These are phyloP conservation scores for Tetheella fluctuosa DNA, from an alignment of 2,888 invertebrate genomes.

Conservation along the genomic window DNA sequence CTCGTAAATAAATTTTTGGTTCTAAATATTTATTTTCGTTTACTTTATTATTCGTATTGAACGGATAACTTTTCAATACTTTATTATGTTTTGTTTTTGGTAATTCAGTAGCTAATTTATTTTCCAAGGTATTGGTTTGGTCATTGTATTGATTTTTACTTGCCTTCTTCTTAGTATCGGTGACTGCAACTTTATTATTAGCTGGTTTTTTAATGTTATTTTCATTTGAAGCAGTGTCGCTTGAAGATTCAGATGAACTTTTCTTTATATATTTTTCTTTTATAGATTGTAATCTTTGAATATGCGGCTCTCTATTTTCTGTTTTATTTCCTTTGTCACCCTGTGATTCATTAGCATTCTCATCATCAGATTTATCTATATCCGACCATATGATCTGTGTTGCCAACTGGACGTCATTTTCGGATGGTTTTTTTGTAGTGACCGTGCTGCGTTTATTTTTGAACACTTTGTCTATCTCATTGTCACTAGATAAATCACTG, in stretches of 20 bases:
- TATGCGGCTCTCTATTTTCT: too few relatives aligned
- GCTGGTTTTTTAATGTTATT: background rate
- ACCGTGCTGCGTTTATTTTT: slow-evolving; percentile 18
- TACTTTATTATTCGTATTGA: background rate
- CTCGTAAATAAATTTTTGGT: background rate
- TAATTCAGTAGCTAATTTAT: background rate
- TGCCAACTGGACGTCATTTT: slow-evolving; percentile 24
- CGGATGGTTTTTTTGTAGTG: slow-evolving; percentile 4
- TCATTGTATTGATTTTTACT: background rate
- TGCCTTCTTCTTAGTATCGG: background rate
- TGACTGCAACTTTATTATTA: background rate
- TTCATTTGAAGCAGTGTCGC: background rate
- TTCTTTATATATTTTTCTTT: too few relatives aligned
- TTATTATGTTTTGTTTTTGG: too few relatives aligned
- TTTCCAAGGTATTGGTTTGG: background rate
- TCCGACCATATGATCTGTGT: slow-evolving; percentile 46
- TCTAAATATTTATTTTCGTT: background rate
- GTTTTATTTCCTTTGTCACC: slow-evolving; percentile 2
- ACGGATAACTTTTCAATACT: background rate
- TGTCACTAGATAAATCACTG: slow-evolving; percentile 33
- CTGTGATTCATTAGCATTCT: slow-evolving; percentile 18
- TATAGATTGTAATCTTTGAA: background rate
- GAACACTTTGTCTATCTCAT: slow-evolving; percentile 36
- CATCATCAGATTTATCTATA: slow-evolving; percentile 20
- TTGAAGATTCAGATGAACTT: background rate